These are phyloP conservation scores for Eustalomyia histrio DNA, from an alignment of 2,888 invertebrate genomes.

Conservation along the genomic window DNA sequence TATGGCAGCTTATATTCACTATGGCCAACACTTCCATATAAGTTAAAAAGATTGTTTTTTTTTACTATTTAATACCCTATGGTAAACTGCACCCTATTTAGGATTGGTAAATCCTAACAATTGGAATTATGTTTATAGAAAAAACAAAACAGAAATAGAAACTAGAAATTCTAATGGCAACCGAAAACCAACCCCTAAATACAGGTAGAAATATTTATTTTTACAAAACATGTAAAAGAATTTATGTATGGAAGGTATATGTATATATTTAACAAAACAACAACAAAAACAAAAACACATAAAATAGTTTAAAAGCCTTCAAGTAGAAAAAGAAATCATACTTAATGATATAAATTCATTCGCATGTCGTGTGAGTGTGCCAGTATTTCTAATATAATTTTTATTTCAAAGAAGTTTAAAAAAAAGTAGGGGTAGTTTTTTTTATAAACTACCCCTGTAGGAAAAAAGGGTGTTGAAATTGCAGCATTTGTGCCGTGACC, in stretches of 20 bases:
- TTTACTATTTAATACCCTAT: constrained; percentile 33
- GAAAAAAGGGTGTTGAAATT: too few relatives aligned
- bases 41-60: constrained; percentile 18
- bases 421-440: constrained; percentile 1
- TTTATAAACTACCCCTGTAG: neutral
- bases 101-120: constrained; percentile 44
- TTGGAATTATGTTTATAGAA: neutral
- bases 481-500: too few relatives aligned
- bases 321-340: constrained; percentile 1
- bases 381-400: neutral
- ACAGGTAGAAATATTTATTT: constrained; percentile 37
- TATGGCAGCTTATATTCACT: constrained; percentile 5
- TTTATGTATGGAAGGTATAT: neutral
- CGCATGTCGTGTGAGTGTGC: neutral
- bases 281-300: neutral
- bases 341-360: neutral
- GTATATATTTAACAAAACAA: too few relatives aligned
- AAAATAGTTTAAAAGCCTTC: neutral
- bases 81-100: constrained; percentile 49
- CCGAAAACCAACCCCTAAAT: constrained; percentile 49
- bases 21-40: neutral
- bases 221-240: constrained; percentile 7
- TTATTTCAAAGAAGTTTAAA: neutral
- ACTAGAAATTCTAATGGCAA: constrained; percentile 58
- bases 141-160: constrained; percentile 10